Base-by-base conservation (phyloP, 2,797 vertebrate species). In the Lophura swinhoii region DNA sequence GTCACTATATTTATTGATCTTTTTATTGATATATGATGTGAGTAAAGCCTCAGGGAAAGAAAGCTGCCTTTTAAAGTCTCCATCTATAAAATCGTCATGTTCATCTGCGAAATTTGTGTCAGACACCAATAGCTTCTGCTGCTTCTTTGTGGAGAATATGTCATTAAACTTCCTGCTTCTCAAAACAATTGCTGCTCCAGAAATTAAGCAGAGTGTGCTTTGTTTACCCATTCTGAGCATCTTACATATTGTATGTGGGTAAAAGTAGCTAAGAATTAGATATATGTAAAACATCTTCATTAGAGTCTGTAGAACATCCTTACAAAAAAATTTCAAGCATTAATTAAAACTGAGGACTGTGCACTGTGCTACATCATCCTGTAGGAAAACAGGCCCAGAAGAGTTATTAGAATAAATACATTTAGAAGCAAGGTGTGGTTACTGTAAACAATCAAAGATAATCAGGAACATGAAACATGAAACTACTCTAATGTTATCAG, bases 1-100 rank as follows among this genome's bases (percentile, higher is more conserved):
- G 90, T 87, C 87, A 75, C 73, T 95, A 90, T 93, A 94, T 93
- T 95, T 95, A 92, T 94, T 95, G 90, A 96, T 93, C 48, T 55
- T 62, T 88, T 95, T 92, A 82, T 87, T 95, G 81, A 93, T 95
- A 91, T 97, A 95, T 94, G 53, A 26, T 33, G 43, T 90, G 81
- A 88, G 88, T 56, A 83, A 87, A 79, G 70, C 33, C 55, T 2
- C 66, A 44, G 23, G 59, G 62, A 80, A 91, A 91, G 90, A 95
- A 93, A 94, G 66, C 60, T 90, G 63, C 74, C 88, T 81, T 94
- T 93, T 84, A 91, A 88, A 96, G 41, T 18, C 33, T 82, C 14
- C 17, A 23, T 87, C 49, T 90, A 58, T 87, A 94, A 94, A 91
- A 96, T 62, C 90, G 94, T 62, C 84, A 80, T 78, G 43, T 23